A percentile compares a stretch with the other conserved stretches of the same genome.
Evolutionary conservation across 1,140 invertebrate genomes (phyloP).

Genomic region (Potamilus streckersoni): DNA sequence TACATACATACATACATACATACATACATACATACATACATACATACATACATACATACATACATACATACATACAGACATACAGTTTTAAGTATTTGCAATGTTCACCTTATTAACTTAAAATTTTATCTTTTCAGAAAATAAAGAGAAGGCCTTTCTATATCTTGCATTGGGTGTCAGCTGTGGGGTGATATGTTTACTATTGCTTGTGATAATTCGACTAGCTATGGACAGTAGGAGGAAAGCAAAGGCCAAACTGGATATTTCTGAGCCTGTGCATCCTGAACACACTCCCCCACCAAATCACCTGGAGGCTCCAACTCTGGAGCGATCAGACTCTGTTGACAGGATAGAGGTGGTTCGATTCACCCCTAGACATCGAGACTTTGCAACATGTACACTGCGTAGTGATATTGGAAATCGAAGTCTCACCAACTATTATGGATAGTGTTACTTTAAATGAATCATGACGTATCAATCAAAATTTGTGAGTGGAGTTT

Average conservation of each 20-base stretch:
- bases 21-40: no score
- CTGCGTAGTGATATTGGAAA: constrained; percentile 33
- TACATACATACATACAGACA: no score
- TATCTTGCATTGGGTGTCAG: constrained; percentile 30
- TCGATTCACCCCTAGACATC: constrained; percentile 25
- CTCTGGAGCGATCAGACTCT: constrained; percentile 26
- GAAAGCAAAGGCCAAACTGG: constrained; percentile 25
- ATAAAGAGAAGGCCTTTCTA: constrained; percentile 28
- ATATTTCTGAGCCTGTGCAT: constrained; percentile 27
- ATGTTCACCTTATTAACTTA: no score
- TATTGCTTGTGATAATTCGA: constrained; percentile 36
- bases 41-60: no score
- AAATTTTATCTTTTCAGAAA: constrained; percentile 20
- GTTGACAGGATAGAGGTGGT: constrained; percentile 31
- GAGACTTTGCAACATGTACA: constrained; percentile 32
- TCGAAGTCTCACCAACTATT: constrained; percentile 32
- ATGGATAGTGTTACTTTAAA: constrained; percentile 8
- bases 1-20: no score
- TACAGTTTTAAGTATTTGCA: no score
- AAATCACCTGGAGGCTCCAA: constrained; percentile 30
- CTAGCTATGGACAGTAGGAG: constrained; percentile 27
- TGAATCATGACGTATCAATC: no score
- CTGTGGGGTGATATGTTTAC: constrained; percentile 23
- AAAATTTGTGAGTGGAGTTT: no score
- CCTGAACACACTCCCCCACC: constrained; percentile 15